Conservation (phyloP, 1,140 invertebrate species). For the Holcopasites calliopsidis region DNA sequence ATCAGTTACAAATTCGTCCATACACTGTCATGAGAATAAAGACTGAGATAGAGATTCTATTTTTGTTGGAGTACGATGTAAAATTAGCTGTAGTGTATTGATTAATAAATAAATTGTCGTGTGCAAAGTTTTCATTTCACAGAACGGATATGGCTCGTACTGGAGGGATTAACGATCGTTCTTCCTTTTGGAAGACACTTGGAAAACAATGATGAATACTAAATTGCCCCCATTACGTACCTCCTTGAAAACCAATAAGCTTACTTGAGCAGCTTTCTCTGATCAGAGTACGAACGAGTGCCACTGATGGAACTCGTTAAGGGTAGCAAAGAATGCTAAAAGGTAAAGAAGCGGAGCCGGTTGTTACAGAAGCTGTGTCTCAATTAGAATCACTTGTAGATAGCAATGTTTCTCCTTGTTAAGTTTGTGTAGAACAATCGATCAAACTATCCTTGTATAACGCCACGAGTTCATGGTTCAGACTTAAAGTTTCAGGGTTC, state of each 20-base stretch:
- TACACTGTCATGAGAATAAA: too few species aligned
- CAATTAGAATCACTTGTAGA: conserved; percentile 12
- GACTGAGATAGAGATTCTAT: too few species aligned
- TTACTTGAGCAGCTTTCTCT: not conserved
- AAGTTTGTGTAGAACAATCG: too few species aligned
- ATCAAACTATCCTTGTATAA: too few species aligned
- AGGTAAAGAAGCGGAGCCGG: conserved; percentile 21
- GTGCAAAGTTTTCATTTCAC: too few species aligned
- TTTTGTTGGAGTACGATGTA: too few species aligned
- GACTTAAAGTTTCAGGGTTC: too few species aligned
- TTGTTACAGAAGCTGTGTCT: conserved; percentile 6
- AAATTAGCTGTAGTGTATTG: too few species aligned
- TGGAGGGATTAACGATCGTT: not conserved
- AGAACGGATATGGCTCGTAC: too few species aligned
- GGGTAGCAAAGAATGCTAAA: conserved; percentile 65
- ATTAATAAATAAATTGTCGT: too few species aligned
- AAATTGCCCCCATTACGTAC: not conserved
- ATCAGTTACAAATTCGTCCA: too few species aligned
- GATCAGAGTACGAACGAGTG: not conserved
- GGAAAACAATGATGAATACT: not conserved
- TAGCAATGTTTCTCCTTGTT: not conserved
- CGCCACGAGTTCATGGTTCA: too few species aligned
- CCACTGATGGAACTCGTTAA: conserved; percentile 11
- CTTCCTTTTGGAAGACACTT: not conserved
- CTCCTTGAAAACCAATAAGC: not conserved